Evolutionary conservation across 2,113 vertebrate species (phyloP), one percentile per base, ranked within the genome.

Genomic region (Miniopterus natalensis): DNA sequence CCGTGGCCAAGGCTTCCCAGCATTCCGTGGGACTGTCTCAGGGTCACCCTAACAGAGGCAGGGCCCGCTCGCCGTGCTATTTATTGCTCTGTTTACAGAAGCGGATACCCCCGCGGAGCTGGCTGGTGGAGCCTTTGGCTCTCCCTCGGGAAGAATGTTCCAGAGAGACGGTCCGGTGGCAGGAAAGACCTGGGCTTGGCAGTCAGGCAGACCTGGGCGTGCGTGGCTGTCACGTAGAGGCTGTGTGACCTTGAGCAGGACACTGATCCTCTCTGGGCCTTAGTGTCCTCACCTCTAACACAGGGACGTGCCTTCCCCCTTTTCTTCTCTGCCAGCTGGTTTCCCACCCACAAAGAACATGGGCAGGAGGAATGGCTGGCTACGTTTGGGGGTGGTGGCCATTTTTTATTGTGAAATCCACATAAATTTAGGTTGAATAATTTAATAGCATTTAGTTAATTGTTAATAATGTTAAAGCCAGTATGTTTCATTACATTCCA

Each of bases 11-110:
- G 87, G 90, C 31, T 88, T 77, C n/a, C 23, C 6, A 20, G 75
- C n/a, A 13, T 83, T 92, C 49, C 73, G 84, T 96, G 90, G 92
- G 59, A 95, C 57, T 3, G 0, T 95, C 73, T 96, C 92, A 85
- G 94, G 94, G 95, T 88, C 97, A 95, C 96, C 61, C 71, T 74
- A 55, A 45, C 27, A 88, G 61, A 55, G 59, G 3, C 51, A 8
- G 21, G 70, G 63, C 59, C 66, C 70, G 23, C 40, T 79, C 40
- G 29, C 59, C 9, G 3, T 59, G 84, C 74, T 92, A 59, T 89
- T 96, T 94, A 97, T 80, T 89, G 77, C 53, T 94, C 8, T 95
- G 84, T 85, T 97, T 96, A 77, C 66, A 93, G 79, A 97, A 88
- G 80, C 92, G 5, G 9, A 36, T 65, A 47, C 42, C 80, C 79